These are phyloP conservation scores for Antrozous pallidus DNA, from an alignment of 2,797 vertebrate species.

Conservation along the genomic window DNA sequence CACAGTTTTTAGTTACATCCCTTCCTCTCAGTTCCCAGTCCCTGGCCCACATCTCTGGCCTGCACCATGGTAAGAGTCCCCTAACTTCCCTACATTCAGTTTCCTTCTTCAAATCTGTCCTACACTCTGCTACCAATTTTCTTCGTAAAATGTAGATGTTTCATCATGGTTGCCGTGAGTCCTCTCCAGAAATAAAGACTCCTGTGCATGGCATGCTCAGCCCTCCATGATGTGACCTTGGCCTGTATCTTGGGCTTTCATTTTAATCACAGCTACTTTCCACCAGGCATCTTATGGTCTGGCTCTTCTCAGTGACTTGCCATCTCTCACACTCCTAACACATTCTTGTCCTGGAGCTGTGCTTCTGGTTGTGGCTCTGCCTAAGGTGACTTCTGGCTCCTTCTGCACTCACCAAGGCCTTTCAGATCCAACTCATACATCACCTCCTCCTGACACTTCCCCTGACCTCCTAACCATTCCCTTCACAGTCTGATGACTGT, in stretches of 20 bases:
- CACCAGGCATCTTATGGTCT: not conserved
- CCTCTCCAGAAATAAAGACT: not conserved
- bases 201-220: not conserved
- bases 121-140: not conserved
- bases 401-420: not conserved
- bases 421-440: not conserved
- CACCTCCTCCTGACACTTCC: not conserved
- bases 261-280: not conserved
- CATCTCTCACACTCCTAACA: not conserved
- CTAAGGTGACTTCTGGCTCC: not conserved
- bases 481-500: not conserved
- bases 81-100: too few species aligned
- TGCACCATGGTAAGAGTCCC: rapidly evolving
- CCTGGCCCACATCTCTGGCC: not conserved
- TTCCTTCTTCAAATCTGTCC: not conserved
- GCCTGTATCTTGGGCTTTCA: not conserved
- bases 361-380: not conserved
- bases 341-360: rapidly evolving
- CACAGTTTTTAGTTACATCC: not conserved
- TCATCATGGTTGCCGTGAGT: not conserved
- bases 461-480: not conserved
- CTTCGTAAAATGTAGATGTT: not conserved
- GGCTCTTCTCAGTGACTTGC: not conserved
- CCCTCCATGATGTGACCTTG: rapidly evolving
- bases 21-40: not conserved